A percentile compares a stretch with the other conserved stretches of the same genome.
Evolutionary conservation across 2,113 vertebrate genomes (phyloP).

Genomic region (Cephalophus harveyi): DNA sequence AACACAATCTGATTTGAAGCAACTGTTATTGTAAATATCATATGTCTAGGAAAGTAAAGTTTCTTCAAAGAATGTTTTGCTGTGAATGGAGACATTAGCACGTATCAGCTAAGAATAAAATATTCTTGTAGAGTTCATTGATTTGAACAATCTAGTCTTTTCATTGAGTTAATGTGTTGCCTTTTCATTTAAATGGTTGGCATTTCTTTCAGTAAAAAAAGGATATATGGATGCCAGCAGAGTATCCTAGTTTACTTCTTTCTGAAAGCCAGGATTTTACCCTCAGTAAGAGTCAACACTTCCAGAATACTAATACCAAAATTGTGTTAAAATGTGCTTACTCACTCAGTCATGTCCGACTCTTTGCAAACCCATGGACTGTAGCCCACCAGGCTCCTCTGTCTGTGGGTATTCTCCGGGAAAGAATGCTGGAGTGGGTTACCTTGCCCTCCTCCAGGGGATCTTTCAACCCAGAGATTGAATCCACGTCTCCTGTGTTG

Average conservation of each 20-base stretch:
- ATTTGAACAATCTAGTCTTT: neutral
- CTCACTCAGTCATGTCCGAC: neutral
- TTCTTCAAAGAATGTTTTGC: neutral
- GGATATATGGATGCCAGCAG: constrained; percentile 49
- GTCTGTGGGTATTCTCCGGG: neutral
- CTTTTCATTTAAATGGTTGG: constrained; percentile 62
- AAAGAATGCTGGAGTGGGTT: neutral
- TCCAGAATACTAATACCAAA: constrained; percentile 73
- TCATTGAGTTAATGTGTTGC: constrained; percentile 26
- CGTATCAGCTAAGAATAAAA: neutral
- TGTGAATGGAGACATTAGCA: neutral
- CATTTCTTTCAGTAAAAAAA: constrained; percentile 57
- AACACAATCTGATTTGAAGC: neutral
- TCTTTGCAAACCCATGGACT: neutral
- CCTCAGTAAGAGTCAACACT: constrained; percentile 75
- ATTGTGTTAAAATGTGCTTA: constrained; percentile 73
- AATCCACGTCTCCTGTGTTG: fast-evolving
- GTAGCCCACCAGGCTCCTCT: neutral
- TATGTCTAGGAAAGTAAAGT: neutral
- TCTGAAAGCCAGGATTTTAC: constrained; percentile 73
- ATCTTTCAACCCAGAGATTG: neutral
- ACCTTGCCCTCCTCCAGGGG: neutral
- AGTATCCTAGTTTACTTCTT: constrained; percentile 72
- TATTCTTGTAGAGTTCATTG: neutral
- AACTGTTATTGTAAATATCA: constrained; percentile 48